Conservation (phyloP, 2,113 vertebrate species). For the Saimiri boliviensis region DNA sequence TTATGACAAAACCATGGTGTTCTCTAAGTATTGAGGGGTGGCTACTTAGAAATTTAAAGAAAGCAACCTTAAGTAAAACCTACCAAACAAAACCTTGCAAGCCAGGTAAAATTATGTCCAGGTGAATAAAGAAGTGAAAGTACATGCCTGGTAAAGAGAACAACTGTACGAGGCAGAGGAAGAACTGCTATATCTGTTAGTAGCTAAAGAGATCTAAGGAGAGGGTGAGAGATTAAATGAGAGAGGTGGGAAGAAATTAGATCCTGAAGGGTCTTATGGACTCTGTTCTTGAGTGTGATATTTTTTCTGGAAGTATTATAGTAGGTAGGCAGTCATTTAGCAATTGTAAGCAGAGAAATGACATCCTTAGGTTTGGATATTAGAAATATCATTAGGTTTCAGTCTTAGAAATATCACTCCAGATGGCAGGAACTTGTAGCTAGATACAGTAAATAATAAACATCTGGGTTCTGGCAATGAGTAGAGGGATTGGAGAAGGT, state of each 20-base stretch:
- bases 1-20: not conserved
- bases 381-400: not conserved
- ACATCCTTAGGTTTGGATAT: not conserved
- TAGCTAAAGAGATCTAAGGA: not conserved
- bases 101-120: not conserved
- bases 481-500: not conserved
- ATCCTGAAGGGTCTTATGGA: not conserved
- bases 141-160: constrained; percentile 5
- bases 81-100: not conserved
- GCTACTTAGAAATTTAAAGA: not conserved
- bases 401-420: not conserved
- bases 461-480: not conserved
- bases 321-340: not conserved
- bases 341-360: not conserved
- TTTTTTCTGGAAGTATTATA: not conserved
- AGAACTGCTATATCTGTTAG: not conserved
- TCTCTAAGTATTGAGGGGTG: not conserved
- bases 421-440: not conserved
- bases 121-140: not conserved
- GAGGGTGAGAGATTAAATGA: not conserved
- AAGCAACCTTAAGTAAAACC: not conserved
- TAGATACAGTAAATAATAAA: not conserved
- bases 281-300: not conserved
- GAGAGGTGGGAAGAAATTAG: not conserved
- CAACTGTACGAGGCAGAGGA: not conserved